Conservation (phyloP, 2,113 vertebrate species). For the Colistium nudipinnis region DNA sequence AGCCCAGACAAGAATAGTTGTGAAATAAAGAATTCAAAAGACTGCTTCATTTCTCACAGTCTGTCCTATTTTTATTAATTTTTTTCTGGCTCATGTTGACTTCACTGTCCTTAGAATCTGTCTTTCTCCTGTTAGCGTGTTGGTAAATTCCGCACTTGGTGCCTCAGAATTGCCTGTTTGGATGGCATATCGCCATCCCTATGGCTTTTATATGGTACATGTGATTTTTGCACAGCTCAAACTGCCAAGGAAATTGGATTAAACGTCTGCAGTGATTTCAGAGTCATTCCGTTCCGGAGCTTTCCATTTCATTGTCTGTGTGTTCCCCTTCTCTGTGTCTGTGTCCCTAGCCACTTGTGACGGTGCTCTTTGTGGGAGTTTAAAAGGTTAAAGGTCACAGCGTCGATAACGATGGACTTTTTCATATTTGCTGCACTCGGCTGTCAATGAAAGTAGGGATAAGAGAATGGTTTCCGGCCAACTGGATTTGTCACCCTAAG, state of each 20-base stretch:
- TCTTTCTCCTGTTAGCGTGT: slow-evolving; percentile 43
- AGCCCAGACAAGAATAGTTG: background rate
- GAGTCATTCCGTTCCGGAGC: slow-evolving; percentile 57
- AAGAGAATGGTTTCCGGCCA: slow-evolving; percentile 37
- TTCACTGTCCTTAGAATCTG: slow-evolving; percentile 22
- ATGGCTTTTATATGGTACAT: slow-evolving; percentile 60
- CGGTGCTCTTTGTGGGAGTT: background rate
- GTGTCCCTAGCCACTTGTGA: slow-evolving; percentile 17
- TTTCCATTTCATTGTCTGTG: slow-evolving; percentile 41
- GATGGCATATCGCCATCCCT: slow-evolving; percentile 23
- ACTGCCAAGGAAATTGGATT: slow-evolving; percentile 74
- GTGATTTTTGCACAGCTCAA: slow-evolving; percentile 49
- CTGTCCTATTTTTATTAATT: background rate
- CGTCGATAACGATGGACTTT: slow-evolving; percentile 38
- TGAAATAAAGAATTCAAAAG: background rate
- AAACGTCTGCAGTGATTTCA: slow-evolving; percentile 68
- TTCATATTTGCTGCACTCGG: slow-evolving; percentile 29
- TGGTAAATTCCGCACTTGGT: slow-evolving; percentile 44
- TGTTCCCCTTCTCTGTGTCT: slow-evolving; percentile 17
- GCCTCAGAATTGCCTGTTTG: slow-evolving; percentile 42
- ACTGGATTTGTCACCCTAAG: slow-evolving; percentile 54
- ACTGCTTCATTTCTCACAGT: slow-evolving; percentile 1
- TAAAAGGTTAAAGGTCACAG: slow-evolving; percentile 3
- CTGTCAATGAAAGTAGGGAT: slow-evolving; percentile 54
- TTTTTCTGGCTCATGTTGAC: slow-evolving; percentile 3